Evolutionary conservation across 1,140 invertebrate genomes (phyloP), one percentile per base, ranked within the genome.

Genomic region (Drosophila nigrodunni): DNA sequence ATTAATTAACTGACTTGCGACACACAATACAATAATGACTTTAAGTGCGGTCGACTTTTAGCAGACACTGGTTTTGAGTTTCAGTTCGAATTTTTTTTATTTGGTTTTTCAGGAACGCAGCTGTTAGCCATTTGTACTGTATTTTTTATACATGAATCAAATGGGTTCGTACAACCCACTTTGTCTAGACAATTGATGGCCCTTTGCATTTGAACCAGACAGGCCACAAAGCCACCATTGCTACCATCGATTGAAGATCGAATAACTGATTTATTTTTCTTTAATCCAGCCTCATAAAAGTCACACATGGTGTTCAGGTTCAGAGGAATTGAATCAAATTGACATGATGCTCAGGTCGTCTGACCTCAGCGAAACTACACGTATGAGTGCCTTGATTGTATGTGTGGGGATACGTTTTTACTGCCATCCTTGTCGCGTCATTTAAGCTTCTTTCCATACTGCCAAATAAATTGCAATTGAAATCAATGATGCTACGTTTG

Each of bases 391-490:
- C 54, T 35, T 1, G 55, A 46, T n/a, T 0, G 44, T 34, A 15
- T 60, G 55, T 11, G n/a, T 37, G 21, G 11, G 25, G 30, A 30
- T 18, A 2, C 21, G n/a, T 11, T 21, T 65, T 8, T 13, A 8
- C n/a, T 34, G 41, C 8, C 34, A 30, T 21, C 52, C 64, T 50
- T 74, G 71, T 52, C 15, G 8, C 47, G 13, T 54, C 47, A 49
- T 57, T 74, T 74, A 74, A 70, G 72, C 72, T 57, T 35, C 57
- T 74, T 61, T 69, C 66, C 57, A 62, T 50, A 50, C 72, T 62
- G 66, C 59, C 72, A 75, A 70, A 70, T 71, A 70, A 75, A 70
- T 75, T 75, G 72, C 72, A 75, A 70, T 70, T 64, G 58, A 67
- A 70, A 75, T 71, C 72, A 74, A 58, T 62, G 67, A 47, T 55